These are phyloP conservation scores for Sinopyrophorus schimmeli DNA, from an alignment of 2,888 invertebrate genomes.

Conservation along the genomic window DNA sequence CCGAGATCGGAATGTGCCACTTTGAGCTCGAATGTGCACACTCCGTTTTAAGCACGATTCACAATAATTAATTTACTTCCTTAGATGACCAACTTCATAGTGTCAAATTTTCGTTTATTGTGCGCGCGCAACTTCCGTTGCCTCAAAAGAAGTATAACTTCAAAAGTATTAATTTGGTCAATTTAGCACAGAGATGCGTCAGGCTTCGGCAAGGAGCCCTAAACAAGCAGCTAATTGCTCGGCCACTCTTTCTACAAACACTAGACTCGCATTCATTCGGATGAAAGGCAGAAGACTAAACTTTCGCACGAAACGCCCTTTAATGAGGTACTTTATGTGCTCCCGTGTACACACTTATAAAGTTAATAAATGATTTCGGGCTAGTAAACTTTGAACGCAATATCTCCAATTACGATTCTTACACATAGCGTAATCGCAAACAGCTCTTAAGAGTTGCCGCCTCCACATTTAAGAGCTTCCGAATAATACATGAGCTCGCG, in stretches of 20 bases:
- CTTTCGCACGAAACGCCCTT: conserved; percentile 21
- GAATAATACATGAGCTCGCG: conserved; percentile 53
- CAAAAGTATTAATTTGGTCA: too few relatives aligned
- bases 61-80: too few relatives aligned
- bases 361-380: conserved; percentile 31
- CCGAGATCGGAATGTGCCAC: too few relatives aligned
- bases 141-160: too few relatives aligned
- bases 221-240: conserved; percentile 26
- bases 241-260: conserved; percentile 22
- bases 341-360: conserved; percentile 27
- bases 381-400: conserved; percentile 30
- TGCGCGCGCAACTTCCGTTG: too few relatives aligned
- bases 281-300: conserved; percentile 24
- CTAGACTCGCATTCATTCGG: conserved; percentile 23
- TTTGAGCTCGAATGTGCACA: too few relatives aligned
- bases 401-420: conserved; percentile 47
- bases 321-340: conserved; percentile 29
- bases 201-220: conserved; percentile 3
- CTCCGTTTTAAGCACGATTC: too few relatives aligned
- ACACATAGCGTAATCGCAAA: conserved; percentile 47
- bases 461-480: conserved; percentile 50
- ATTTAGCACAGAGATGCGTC: too few relatives aligned
- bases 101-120: too few relatives aligned
- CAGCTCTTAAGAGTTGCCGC: conserved; percentile 50
- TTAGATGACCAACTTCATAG: too few relatives aligned